Evolutionary conservation across 1,140 invertebrate genomes (phyloP), one percentile per base, ranked within the genome.

Genomic region (Drosophila athabasca): DNA sequence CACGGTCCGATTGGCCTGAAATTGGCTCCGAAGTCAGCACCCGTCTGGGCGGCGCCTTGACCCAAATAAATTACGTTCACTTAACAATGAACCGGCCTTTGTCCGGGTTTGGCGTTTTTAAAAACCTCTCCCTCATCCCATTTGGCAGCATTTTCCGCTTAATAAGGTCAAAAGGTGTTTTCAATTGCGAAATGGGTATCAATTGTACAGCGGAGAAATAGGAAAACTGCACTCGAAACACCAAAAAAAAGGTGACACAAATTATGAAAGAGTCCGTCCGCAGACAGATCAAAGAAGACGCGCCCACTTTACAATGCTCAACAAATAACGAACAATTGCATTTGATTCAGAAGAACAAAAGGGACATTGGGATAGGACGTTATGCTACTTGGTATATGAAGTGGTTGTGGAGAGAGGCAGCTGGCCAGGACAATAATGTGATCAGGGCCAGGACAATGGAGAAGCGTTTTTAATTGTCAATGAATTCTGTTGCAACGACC

Each of bases 381-480:
- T 13, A 5, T 39, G 11, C 11, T 13, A 39, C 11, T 13, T 3
- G 35, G 35, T 9, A 11, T 3, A 35, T 35, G 31, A 35, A 39
- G 11, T 39, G 35, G 35, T 3, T 39, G 11, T 39, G 35, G 11
- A 2, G n/a, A 39, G 48, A 24, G 62, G 31, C 79, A 83, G 80
- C 80, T 79, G 76, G 67, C 44, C 73, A 67, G 22, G 59, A 88
- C 83, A 87, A 87, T 88, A 71, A 88, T 82, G 83, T 85, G 81
- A 85, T 85, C 80, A 83, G 82, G 64, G 74, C 22, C 50, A 66
- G 62, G 7, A 31, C 8, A 72, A 67, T 66, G 46, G 61, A n/a
- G 24, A 49, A 61, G 53, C 58, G 54, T 66, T 73, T 78, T 87
- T 87, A 87, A 87, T 87, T 87, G 82, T 87, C 79, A 87, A 87